Evolutionary conservation across 2,113 vertebrate genomes (phyloP), one percentile per base, ranked within the genome.

Genomic region (Pelmatolapia mariae): DNA sequence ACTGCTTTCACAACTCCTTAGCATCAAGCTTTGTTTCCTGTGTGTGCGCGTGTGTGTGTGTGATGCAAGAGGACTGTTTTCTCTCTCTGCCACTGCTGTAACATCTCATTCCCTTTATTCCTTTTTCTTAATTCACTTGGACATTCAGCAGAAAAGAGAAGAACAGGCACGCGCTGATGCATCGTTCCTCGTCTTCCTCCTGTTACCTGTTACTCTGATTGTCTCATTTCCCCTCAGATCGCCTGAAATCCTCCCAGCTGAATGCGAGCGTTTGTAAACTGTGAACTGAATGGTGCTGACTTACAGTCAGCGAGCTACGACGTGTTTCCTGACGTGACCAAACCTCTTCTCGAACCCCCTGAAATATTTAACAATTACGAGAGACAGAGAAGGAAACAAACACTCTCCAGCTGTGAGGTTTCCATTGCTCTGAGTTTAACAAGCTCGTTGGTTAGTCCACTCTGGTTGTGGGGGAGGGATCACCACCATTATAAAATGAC

Each of bases 1-100:
- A 15, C 79, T 63, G 87, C 90, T 73, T 50, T 91, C 90, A 89
- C 54, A 83, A 81, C 6, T 0, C 80, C 76, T 91, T 81, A 89
- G 16, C 88, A 59, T 91, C 90, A 91, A 89, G 84, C 79, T 59
- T 5, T 2, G 90, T 87, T 89, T 84, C 38, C 52, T 0, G 61
- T 16, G 16, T 57, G 63, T 29, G 50, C 26, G 68, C n/a, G 66
- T 82, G 22, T 61, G 54, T 40, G 57, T 6, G 36, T 24, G 63
- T 40, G 63, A 43, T 71, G n/a, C 36, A 43, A 24, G 38, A 43
- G 22, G 36, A n/a, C 68, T 73, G 71, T 31, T 76, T 76, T 45
- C 66, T 3, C 40, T 47, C 43, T 50, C 68, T 38, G 29, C 29
- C 40, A 45, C 73, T 57, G 53, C 45, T 78, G 33, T 50, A 66